Conservation (phyloP, 2,888 invertebrate species). For the Mythimna albipuncta region DNA sequence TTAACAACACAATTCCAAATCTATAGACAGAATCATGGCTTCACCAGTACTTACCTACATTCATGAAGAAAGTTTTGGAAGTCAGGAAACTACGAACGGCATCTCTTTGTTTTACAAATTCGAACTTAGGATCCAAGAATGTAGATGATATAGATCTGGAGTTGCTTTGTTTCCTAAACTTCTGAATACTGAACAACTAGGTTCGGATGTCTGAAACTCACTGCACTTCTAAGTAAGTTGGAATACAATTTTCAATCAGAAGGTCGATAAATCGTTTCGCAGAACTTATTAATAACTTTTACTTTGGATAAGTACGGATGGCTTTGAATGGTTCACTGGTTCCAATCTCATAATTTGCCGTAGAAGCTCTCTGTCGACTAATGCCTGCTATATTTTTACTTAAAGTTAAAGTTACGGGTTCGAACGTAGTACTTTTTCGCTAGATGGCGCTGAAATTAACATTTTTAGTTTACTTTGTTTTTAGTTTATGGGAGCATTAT, state of each 20-base stretch:
- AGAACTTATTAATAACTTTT: background rate
- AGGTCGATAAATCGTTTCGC: background rate
- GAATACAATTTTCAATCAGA: background rate
- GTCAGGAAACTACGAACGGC: too few relatives aligned
- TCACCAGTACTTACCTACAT: too few relatives aligned
- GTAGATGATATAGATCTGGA: conserved; percentile 3
- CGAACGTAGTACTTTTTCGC: too few relatives aligned
- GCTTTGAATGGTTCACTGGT: conserved; percentile 11
- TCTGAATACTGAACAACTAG: conserved; percentile 1
- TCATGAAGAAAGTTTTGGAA: too few relatives aligned
- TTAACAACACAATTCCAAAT: too few relatives aligned
- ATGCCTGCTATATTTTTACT: background rate
- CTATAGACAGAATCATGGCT: too few relatives aligned
- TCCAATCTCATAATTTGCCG: conserved; percentile 3
- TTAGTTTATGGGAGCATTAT: too few relatives aligned
- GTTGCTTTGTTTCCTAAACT: conserved; percentile 1
- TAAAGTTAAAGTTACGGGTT: background rate
- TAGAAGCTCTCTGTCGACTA: conserved; percentile 3
- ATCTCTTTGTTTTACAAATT: conserved; percentile 13
- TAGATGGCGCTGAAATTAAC: too few relatives aligned
- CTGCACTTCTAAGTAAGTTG: background rate
- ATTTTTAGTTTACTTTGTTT: too few relatives aligned
- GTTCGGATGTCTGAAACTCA: background rate
- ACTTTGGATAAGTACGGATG: background rate
- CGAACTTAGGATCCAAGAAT: conserved; percentile 3